Percentiles rank a stretch among this genome's conserved stretches.
Conservation (phyloP, 2,888 invertebrate species). For the Xanthia togata region DNA sequence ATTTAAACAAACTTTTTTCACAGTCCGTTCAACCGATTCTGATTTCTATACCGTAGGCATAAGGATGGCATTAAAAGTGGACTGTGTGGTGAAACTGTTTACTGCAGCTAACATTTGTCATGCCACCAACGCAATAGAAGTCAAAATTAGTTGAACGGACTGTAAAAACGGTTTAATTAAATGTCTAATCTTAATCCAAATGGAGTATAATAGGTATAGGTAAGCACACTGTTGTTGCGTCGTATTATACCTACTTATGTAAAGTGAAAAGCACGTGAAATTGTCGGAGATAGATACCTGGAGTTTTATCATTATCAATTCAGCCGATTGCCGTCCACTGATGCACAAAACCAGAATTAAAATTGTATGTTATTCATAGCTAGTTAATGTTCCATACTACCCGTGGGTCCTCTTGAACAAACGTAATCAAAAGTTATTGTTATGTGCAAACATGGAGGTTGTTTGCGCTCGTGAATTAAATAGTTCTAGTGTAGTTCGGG, state of each 20-base stretch:
- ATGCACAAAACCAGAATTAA: background rate
- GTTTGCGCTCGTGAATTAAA: constrained; percentile 29
- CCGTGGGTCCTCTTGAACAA: background rate
- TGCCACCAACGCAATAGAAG: no score
- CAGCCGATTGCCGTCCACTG: background rate
- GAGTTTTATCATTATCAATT: background rate
- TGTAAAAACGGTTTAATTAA: no score
- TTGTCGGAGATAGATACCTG: background rate
- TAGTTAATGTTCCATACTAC: background rate
- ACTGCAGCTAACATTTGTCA: no score
- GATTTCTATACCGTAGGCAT: no score
- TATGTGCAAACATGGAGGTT: constrained; percentile 19
- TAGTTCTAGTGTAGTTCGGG: constrained; percentile 30
- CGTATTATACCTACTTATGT: background rate
- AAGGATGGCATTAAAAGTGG: no score
- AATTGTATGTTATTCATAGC: background rate
- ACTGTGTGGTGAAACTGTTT: no score
- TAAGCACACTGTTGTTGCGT: no score
- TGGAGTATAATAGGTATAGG: no score
- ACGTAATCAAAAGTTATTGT: constrained; percentile 40
- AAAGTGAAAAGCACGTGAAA: background rate
- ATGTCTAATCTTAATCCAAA: no score
- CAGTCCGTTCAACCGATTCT: no score
- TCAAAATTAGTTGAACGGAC: no score
- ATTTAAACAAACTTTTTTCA: no score